A percentile compares a stretch with the other conserved stretches of the same genome.
Evolutionary conservation across 1,140 invertebrate genomes (phyloP).

Genomic region (Dryas iulia): DNA sequence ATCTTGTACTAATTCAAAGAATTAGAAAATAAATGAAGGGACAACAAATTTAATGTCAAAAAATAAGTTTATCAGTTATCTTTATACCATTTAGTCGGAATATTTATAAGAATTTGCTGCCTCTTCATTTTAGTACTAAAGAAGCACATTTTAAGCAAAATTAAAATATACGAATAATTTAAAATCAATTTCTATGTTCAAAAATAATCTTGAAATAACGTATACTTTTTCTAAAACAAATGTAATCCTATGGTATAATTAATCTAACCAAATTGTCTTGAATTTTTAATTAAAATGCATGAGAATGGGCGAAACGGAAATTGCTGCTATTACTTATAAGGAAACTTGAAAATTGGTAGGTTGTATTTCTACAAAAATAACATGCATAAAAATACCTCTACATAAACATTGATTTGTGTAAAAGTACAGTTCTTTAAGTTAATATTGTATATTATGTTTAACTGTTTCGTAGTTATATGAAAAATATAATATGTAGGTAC

Average conservation of each 20-base stretch:
- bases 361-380: neutral
- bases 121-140: constrained; percentile 10
- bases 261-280: neutral
- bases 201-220: constrained; percentile 31
- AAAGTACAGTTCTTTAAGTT: neutral
- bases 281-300: neutral
- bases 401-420: neutral
- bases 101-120: constrained; percentile 14
- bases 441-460: neutral
- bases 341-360: neutral
- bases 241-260: neutral
- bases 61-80: neutral
- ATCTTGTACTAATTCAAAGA: constrained; percentile 18
- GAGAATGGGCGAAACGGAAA: neutral
- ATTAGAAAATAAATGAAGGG: constrained; percentile 16
- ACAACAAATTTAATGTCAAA: constrained; percentile 16
- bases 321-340: neutral
- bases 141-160: constrained; percentile 26
- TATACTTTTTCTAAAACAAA: constrained; percentile 20
- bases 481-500: too few relatives aligned
- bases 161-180: neutral
- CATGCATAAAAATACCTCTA: neutral
- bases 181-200: neutral
- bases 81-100: neutral
- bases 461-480: neutral